A percentile compares a stretch with the other conserved stretches of the same genome.
Conservation (phyloP, 2,797 vertebrate genomes). For the Hephaestus fuliginosus region DNA sequence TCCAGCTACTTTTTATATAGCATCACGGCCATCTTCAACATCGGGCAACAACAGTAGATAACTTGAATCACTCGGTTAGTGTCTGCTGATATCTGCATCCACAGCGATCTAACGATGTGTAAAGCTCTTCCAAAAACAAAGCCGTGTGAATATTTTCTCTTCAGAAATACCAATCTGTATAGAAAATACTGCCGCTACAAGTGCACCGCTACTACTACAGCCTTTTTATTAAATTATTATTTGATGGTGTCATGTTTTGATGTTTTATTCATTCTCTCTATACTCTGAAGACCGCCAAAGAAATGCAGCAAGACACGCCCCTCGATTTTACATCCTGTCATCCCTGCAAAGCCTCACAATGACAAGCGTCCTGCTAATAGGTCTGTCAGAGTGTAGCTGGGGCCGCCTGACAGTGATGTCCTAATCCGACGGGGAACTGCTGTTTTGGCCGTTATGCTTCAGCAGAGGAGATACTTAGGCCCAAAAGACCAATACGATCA, state of each 20-base stretch:
- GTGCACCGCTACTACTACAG: background rate
- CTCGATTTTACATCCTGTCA: constrained; percentile 58
- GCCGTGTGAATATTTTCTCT: background rate
- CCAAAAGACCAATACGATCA: constrained; percentile 73
- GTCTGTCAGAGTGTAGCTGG: constrained; percentile 60
- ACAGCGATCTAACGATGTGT: background rate
- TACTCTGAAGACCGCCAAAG: constrained; percentile 34
- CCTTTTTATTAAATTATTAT: constrained; percentile 22
- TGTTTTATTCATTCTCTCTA: constrained; percentile 46
- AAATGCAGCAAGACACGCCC: constrained; percentile 32
- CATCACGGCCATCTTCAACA: constrained; percentile 9
- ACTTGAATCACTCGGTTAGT: constrained; percentile 1
- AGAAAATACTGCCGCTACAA: background rate
- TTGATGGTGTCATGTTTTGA: constrained; percentile 39
- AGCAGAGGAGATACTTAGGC: constrained; percentile 70
- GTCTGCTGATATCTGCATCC: background rate
- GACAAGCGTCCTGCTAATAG: constrained; percentile 71
- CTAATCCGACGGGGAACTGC: constrained; percentile 73
- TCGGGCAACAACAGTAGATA: background rate
- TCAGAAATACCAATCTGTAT: background rate
- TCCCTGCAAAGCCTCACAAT: constrained; percentile 60
- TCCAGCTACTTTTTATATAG: constrained; percentile 18
- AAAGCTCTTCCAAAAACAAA: background rate
- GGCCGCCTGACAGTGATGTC: constrained; percentile 69
- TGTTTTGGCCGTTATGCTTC: constrained; percentile 74